phyloP scores from a whole-genome alignment of 1,140 invertebrate species.

The Sycophaga agraensis region DNA sequence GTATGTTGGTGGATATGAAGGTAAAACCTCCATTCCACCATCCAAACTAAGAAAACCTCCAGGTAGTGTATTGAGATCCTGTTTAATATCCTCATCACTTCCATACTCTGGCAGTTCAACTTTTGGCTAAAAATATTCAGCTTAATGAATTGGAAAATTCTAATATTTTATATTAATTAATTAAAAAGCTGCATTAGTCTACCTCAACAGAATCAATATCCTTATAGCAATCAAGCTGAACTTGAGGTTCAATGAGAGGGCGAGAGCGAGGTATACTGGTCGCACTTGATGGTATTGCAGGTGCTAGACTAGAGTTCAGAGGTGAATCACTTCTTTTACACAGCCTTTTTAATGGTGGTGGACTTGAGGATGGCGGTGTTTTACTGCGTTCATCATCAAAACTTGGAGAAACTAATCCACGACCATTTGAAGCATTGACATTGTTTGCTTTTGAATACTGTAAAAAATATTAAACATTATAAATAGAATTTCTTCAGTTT shows the following conservation, averaged over 20 bases:
- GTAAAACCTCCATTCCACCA: conserved; percentile 56
- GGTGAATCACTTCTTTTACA: conserved; percentile 59
- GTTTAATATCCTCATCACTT: conserved; percentile 60
- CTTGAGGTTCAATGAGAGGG: conserved; percentile 55
- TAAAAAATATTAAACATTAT: conserved; percentile 22
- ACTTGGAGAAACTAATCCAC: conserved; percentile 53
- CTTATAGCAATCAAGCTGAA: conserved; percentile 58
- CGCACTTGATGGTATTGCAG: conserved; percentile 45
- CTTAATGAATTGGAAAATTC: too few relatives aligned
- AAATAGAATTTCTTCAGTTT: too few relatives aligned
- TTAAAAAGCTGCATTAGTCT: conserved; percentile 14
- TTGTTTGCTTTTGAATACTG: conserved; percentile 55
- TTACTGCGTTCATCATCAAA: conserved; percentile 57
- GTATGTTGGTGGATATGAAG: conserved; percentile 53
- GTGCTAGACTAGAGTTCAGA: conserved; percentile 57
- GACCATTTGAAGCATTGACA: conserved; percentile 54
- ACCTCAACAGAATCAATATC: conserved; percentile 58
- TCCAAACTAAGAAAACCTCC: conserved; percentile 56
- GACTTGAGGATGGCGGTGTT: conserved; percentile 53
- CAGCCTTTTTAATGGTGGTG: conserved; percentile 58
- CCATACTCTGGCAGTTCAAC: conserved; percentile 63
- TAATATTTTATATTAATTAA: conserved; percentile 9
- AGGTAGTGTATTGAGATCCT: conserved; percentile 53
- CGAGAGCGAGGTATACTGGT: conserved; percentile 51
- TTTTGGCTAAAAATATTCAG: conserved; percentile 53